Evolutionary conservation across 2,113 vertebrate species (phyloP).

Genomic region (Dasyprocta punctata): DNA sequence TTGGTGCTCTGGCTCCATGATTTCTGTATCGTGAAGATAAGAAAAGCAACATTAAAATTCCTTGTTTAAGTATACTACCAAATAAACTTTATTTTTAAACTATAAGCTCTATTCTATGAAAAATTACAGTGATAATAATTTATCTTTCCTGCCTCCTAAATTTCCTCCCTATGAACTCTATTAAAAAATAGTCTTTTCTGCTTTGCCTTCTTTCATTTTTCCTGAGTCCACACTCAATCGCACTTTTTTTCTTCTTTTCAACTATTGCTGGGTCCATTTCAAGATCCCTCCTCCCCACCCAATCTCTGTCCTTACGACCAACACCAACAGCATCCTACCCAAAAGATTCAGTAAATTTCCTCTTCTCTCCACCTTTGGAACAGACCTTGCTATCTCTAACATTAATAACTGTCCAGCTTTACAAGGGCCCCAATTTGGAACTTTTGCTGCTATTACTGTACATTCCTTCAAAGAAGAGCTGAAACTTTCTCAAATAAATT

Average conservation of each 20-base stretch:
- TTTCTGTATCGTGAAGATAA: conserved; percentile 42
- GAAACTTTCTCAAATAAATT: neutral
- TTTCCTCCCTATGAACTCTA: neutral
- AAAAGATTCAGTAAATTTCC: neutral
- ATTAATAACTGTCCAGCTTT: neutral
- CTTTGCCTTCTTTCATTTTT: neutral
- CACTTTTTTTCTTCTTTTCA: neutral
- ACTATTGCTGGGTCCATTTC: neutral
- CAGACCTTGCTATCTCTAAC: neutral
- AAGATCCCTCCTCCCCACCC: neutral
- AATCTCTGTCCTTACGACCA: neutral
- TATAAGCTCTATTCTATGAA: neutral
- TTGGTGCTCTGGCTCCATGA: neutral
- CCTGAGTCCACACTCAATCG: neutral
- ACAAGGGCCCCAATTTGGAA: neutral
- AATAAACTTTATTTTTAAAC: neutral
- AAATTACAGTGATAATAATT: neutral
- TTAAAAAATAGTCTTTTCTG: neutral
- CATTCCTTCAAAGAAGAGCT: neutral
- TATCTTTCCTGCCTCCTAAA: neutral
- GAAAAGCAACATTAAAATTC: neutral
- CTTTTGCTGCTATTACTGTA: neutral
- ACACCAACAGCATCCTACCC: neutral
- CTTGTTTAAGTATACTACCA: neutral
- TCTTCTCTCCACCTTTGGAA: neutral